Evolutionary conservation across 1,140 invertebrate genomes (phyloP).

Genomic region (Drosophila pallidifrons): DNA sequence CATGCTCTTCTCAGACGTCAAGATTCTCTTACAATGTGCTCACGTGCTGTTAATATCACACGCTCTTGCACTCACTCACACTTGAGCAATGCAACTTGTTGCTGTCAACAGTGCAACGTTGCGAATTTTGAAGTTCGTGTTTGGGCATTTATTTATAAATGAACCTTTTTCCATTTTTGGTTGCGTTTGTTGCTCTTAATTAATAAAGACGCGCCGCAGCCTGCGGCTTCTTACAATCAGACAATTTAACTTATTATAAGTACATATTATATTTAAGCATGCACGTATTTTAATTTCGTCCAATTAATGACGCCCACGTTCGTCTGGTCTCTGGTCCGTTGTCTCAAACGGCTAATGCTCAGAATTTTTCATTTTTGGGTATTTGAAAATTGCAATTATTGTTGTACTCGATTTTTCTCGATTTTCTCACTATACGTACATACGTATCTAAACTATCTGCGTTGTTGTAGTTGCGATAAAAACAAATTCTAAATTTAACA

Average conservation of each 20-base stretch:
- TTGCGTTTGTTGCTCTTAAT: conserved; percentile 36
- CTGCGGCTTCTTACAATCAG: neutral
- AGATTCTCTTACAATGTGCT: conserved; percentile 42
- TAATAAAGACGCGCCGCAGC: conserved; percentile 49
- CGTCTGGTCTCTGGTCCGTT: neutral
- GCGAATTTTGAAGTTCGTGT: conserved; percentile 62
- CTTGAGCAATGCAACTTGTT: conserved; percentile 28
- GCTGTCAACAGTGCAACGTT: conserved; percentile 74
- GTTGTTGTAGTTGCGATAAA: conserved; percentile 36
- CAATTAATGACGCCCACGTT: conserved; percentile 57
- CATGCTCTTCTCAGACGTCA: conserved; percentile 34
- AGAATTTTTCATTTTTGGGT: conserved; percentile 62
- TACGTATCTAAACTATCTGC: conserved; percentile 19
- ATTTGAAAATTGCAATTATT: conserved; percentile 19
- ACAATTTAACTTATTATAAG: conserved; percentile 17
- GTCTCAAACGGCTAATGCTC: conserved; percentile 18
- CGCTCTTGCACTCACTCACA: conserved; percentile 36
- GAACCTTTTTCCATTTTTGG: conserved; percentile 24
- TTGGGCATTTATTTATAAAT: conserved; percentile 66
- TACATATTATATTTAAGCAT: conserved; percentile 18
- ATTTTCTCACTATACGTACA: conserved; percentile 6
- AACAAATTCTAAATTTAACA: conserved; percentile 73
- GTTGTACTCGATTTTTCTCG: conserved; percentile 14
- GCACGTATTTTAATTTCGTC: conserved; percentile 30
- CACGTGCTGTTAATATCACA: conserved; percentile 57